Evolutionary conservation across 2,888 invertebrate genomes (phyloP).

Genomic region (Liopterus haemorrhoidalis): DNA sequence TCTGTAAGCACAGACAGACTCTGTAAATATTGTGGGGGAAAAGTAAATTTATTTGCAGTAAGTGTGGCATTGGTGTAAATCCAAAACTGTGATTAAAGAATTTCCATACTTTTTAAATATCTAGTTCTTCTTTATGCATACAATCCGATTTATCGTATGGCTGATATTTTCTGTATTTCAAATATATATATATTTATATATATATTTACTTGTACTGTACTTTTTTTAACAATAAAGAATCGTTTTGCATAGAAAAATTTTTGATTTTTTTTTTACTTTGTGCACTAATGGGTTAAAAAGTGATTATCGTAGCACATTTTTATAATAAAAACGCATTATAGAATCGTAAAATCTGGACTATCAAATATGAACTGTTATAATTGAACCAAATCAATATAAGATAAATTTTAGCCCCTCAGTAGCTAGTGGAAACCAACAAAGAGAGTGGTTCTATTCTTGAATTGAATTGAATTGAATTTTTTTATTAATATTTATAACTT

Average conservation of each 20-base stretch:
- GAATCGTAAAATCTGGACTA: too few species aligned
- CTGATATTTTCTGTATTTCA: not conserved
- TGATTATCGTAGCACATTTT: too few species aligned
- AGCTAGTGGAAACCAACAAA: too few species aligned
- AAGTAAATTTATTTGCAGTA: constrained; percentile 12
- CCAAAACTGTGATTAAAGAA: constrained; percentile 18
- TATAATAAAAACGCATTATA: too few species aligned
- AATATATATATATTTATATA: not conserved
- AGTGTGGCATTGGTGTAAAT: constrained; percentile 13
- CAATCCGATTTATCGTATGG: constrained; percentile 6
- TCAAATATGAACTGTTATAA: too few species aligned
- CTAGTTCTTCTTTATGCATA: not conserved
- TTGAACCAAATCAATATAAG: too few species aligned
- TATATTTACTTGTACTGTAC: not conserved
- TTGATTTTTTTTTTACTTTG: not conserved
- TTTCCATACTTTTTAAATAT: constrained; percentile 6
- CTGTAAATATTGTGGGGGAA: constrained; percentile 6
- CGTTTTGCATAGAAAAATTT: not conserved
- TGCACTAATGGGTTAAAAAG: constrained; percentile 9
- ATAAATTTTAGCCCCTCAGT: too few species aligned
- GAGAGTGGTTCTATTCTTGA: too few species aligned
- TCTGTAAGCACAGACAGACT: not conserved
- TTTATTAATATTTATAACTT: too few species aligned
- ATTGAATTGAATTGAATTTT: too few species aligned
- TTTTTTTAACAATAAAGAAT: not conserved